Evolutionary conservation across 2,113 vertebrate genomes (phyloP).

Genomic region (Plotosus lineatus): DNA sequence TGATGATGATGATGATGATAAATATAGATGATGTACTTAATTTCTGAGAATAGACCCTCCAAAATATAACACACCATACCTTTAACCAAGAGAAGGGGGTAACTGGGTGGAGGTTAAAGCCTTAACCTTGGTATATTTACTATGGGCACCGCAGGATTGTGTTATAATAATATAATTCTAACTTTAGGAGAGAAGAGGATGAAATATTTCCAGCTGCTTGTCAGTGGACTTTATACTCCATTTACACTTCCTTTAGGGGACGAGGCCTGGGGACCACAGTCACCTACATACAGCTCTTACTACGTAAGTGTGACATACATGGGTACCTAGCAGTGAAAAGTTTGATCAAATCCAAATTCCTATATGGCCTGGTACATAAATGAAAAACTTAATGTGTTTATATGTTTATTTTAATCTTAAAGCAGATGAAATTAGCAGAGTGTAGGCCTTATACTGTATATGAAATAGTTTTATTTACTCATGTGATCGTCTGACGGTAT

Average conservation of each 20-base stretch:
- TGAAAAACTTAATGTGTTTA: not conserved
- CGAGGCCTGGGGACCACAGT: constrained; percentile 70
- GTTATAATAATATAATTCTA: constrained; percentile 3
- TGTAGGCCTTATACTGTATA: too few species aligned
- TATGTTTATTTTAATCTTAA: not conserved
- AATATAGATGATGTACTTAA: too few species aligned
- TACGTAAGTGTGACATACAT: constrained; percentile 70
- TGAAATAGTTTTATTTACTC: too few species aligned
- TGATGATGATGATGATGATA: too few species aligned
- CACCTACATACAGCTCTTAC: constrained; percentile 76
- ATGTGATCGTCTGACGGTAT: too few species aligned
- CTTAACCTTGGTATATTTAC: too few species aligned
- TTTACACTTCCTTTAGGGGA: constrained; percentile 86
- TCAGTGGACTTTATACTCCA: constrained; percentile 87
- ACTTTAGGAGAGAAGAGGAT: constrained; percentile 86
- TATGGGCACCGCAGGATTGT: too few species aligned
- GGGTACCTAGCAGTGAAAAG: not conserved
- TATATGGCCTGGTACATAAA: not conserved
- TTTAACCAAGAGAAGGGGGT: not conserved
- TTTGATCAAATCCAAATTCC: not conserved
- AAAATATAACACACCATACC: too few species aligned
- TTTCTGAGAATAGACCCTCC: too few species aligned
- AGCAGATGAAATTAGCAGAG: not conserved
- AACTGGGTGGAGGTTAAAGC: too few species aligned
- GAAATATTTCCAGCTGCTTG: constrained; percentile 87